These are phyloP conservation scores for Labroides dimidiatus DNA, from an alignment of 2,797 vertebrate genomes.

Conservation along the genomic window DNA sequence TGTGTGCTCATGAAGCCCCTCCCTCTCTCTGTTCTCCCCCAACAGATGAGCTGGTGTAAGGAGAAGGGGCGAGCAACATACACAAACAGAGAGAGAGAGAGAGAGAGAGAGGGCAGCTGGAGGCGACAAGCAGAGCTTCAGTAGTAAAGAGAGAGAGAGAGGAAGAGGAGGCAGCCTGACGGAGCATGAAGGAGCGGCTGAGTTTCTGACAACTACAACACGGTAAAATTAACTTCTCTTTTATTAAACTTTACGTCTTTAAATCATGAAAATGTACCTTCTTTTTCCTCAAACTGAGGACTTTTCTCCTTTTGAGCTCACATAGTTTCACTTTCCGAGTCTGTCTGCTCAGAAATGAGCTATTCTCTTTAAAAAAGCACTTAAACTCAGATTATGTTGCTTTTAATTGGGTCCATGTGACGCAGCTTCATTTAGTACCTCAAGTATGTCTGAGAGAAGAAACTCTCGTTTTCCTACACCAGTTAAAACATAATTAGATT, in stretches of 20 bases:
- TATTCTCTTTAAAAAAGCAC: neutral
- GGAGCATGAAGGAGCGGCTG: constrained; percentile 57
- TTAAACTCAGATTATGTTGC: neutral
- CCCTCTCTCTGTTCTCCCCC: constrained; percentile 74
- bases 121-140: constrained; percentile 31
- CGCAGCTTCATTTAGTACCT: neutral
- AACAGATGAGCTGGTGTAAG: constrained; percentile 77
- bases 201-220: constrained; percentile 38
- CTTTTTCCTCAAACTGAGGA: too few relatives aligned
- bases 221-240: constrained; percentile 56
- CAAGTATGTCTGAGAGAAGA: neutral
- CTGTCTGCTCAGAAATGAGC: neutral
- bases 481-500: neutral
- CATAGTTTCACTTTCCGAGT: too few relatives aligned
- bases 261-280: neutral
- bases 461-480: neutral
- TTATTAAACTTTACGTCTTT: neutral
- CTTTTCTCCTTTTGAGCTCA: too few relatives aligned
- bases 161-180: constrained; percentile 37
- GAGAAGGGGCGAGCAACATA: constrained; percentile 42
- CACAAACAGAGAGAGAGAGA: constrained; percentile 33
- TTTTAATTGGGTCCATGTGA: neutral
- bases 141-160: constrained; percentile 10
- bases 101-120: constrained; percentile 48
- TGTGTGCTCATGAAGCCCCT: constrained; percentile 72